Evolutionary conservation across 2,888 invertebrate genomes (phyloP), one percentile per base, ranked within the genome.

Genomic region (Tenodera sinensis): DNA sequence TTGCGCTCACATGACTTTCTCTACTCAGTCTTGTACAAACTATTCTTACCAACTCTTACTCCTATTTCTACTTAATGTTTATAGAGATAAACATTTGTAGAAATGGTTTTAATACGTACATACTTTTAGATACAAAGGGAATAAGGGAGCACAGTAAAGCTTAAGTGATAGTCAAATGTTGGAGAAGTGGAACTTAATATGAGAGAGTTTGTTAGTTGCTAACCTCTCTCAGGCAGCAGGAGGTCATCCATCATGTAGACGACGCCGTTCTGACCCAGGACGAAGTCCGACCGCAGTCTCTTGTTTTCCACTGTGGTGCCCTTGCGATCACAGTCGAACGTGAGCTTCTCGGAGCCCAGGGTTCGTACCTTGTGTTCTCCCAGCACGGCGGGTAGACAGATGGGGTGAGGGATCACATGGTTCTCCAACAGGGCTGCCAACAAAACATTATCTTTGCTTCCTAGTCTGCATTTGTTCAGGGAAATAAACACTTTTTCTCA

Each of bases 361-460:
- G 93, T 93, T 88, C 92, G 92, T 83, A 94, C 92, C 14, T 92
- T 92, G 90, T 93, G 93, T 28, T 93, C 93, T 82, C 93, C 93
- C 3, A 93, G 92, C n/a, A 94, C 92, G 8, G 94, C 94, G 3
- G 94, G 93, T 25, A 93, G 92, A 91, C 94, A 94, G 91, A 93
- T 92, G 8, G 93, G 92, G 87, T 94, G 93, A 4, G 93, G 93
- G 20, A 94, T 91, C 4, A 94, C 92, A 91, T 94, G 94, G 89
- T 94, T 93, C 89, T 93, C 92, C 47, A 94, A 91, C 81, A 94
- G 91, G 15, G 93, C 94, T 94, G 92, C 8, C 3, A 42, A 85
- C 42, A 85, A 6, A 42, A 42, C 6, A 42, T 12, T 42, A 42
- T 12, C 1, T 34, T 0, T 4, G 6, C 4, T 7, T 34, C 4